A percentile compares a stretch with the other conserved stretches of the same genome.
phyloP scores from a whole-genome alignment of 2,888 invertebrate species.

The Arenicola marina region DNA sequence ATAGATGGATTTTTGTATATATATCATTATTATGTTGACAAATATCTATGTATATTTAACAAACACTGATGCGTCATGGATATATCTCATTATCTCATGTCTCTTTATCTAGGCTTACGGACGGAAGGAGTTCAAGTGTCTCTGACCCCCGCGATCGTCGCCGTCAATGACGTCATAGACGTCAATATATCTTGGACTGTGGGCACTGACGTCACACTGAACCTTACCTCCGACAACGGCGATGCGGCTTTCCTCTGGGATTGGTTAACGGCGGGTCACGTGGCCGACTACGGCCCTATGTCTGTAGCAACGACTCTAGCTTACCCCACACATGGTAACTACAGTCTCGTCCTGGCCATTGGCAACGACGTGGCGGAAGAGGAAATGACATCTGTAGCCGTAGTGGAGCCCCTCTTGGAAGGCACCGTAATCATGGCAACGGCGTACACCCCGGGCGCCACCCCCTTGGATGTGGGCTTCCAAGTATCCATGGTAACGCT shows the following conservation, averaged over 20 bases:
- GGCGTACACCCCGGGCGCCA: neutral
- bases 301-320: neutral
- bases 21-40: no score
- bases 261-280: neutral
- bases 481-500: neutral
- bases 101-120: no score
- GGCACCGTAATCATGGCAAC: neutral
- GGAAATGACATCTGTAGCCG: neutral
- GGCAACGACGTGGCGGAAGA: neutral
- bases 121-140: no score
- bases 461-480: neutral
- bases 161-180: no score
- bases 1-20: no score
- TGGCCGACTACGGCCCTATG: neutral
- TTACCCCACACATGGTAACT: neutral
- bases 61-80: no score
- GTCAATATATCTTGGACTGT: neutral
- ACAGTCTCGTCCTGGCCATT: neutral
- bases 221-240: neutral
- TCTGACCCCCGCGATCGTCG: no score
- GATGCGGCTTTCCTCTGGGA: neutral
- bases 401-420: neutral
- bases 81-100: no score
- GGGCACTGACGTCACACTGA: neutral
- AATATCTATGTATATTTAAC: no score